Evolutionary conservation across 2,888 invertebrate genomes (phyloP).

Genomic region (Acanthococcus lagerstroemiae): DNA sequence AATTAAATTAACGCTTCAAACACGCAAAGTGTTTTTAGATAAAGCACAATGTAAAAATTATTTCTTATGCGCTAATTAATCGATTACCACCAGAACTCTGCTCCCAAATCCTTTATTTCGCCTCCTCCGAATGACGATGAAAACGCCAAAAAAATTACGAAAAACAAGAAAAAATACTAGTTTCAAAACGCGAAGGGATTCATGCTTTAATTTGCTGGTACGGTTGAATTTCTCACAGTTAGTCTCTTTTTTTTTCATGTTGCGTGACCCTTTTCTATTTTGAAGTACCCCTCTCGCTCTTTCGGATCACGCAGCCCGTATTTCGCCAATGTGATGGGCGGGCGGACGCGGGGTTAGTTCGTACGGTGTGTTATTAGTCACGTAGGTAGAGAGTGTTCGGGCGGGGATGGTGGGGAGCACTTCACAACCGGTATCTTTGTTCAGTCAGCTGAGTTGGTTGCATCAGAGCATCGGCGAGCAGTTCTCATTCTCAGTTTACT

Average conservation of each 20-base stretch:
- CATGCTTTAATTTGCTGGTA: constrained; percentile 17
- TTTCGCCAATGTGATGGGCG: not conserved
- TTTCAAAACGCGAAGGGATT: not conserved
- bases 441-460: constrained; percentile 30
- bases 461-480: constrained; percentile 14
- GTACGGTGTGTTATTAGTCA: constrained; percentile 21
- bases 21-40: too few relatives aligned
- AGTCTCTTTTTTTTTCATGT: constrained; percentile 9
- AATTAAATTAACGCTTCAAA: too few relatives aligned
- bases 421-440: constrained; percentile 25
- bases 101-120: too few relatives aligned
- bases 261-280: constrained; percentile 27
- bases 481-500: not conserved
- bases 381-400: constrained; percentile 16
- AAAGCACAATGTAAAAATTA: too few relatives aligned
- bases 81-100: too few relatives aligned
- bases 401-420: constrained; percentile 5
- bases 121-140: too few relatives aligned
- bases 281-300: constrained; percentile 3
- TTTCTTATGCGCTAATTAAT: too few relatives aligned
- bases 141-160: too few relatives aligned
- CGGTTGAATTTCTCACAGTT: constrained; percentile 23
- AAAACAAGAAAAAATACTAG: not conserved
- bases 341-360: not conserved
- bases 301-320: not conserved